Base-by-base conservation (phyloP, 2,888 invertebrate species). In the Diploptera punctata region DNA sequence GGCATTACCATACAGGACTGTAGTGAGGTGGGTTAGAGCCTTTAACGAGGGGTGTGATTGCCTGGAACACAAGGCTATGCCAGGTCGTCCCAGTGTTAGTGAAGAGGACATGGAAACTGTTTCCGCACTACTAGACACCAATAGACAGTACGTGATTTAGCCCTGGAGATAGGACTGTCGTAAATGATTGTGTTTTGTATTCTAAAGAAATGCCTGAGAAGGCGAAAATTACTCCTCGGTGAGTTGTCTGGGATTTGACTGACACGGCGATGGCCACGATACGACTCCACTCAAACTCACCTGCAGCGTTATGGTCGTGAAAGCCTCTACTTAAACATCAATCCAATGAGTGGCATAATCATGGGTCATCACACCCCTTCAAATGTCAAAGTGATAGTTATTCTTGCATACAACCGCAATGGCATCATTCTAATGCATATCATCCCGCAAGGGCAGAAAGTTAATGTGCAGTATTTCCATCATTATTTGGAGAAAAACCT, bases 331-430 rank as follows among this genome's bases (percentile, higher is more conserved):
- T 49, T 33, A 31, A 33, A 29, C 18, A 47, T 26, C n/a, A 54
- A 68, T 68, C 54, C 16, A n/a, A 52, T 9, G 47, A 68, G 49
- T 52, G 31, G 16, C 54, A 13, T 31, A n/a, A 52, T 68, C 31
- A n/a, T 52, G 31, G 33, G 52, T 68, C 4, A 67, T 24, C 67
- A 9, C 16, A 52, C 16, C 54, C 33, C 21, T 31, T 4, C 19
- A 33, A 47, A 54, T 26, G 33, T 68, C 5, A 54, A 54, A 68
- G 4, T 24, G n/a, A 47, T 67, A 47, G 3, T 38, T 21, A 67
- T 67, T 67, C 21, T 21, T 9, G 65, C 33, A 33, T 44, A 67
- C 43, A 43, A 33, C 21, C 52, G 9, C 26, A 33, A 54, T 31
- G 18, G 31, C 21, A n/a, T 68, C 31, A 52, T 18, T 33, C 68